These are phyloP conservation scores for Botrylloides violaceus DNA, from an alignment of 23 tunicate genomes.

Conservation along the genomic window DNA sequence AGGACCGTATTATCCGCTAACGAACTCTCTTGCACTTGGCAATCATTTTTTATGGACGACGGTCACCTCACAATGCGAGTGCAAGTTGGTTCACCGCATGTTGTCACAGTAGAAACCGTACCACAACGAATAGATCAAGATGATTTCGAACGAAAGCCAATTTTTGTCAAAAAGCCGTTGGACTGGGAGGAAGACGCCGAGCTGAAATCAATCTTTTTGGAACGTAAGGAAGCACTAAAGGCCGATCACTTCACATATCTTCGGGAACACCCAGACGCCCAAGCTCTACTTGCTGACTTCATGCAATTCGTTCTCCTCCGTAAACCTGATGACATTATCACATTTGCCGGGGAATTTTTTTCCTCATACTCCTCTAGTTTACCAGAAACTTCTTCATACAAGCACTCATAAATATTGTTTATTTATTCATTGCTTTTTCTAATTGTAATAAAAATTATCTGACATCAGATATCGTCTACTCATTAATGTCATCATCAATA, in stretches of 20 bases:
- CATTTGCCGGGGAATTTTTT: conserved; percentile 66
- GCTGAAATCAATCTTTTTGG: conserved; percentile 44
- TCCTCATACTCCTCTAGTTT: conserved; percentile 58
- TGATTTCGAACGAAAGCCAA: conserved; percentile 50
- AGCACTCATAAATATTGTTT: conserved; percentile 30
- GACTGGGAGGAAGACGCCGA: conserved; percentile 80
- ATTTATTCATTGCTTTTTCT: not conserved
- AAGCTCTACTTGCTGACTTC: conserved; percentile 62
- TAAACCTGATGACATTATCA: conserved; percentile 56
- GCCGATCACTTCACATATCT: conserved; percentile 59
- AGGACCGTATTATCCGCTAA: conserved; percentile 32
- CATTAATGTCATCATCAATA: too few relatives aligned
- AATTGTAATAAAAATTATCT: too few relatives aligned
- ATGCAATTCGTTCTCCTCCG: conserved; percentile 61
- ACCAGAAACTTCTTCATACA: conserved; percentile 65
- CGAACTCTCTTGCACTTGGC: conserved; percentile 81
- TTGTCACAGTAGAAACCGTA: conserved; percentile 35
- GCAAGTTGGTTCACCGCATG: conserved; percentile 67
- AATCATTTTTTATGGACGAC: conserved; percentile 63
- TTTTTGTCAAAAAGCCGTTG: conserved; percentile 56
- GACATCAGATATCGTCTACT: too few relatives aligned
- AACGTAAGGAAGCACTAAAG: conserved; percentile 52
- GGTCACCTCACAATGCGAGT: conserved; percentile 81
- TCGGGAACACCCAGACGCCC: conserved; percentile 64
- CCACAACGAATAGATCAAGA: conserved; percentile 67